Evolutionary conservation across 2,888 invertebrate genomes (phyloP).

Genomic region (Hydroisotoma schaefferi): DNA sequence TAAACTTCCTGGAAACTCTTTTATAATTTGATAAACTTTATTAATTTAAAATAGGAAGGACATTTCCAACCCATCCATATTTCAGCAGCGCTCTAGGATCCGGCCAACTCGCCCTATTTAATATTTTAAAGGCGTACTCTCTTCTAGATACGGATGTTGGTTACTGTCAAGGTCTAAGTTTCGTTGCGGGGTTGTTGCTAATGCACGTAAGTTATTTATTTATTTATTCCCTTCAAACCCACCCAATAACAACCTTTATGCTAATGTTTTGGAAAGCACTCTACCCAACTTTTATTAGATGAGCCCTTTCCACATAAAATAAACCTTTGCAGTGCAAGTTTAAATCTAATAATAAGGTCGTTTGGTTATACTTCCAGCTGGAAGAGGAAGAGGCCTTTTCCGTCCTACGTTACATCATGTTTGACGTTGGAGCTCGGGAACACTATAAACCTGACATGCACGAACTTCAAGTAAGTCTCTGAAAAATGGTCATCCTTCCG

Average conservation of each 20-base stretch:
- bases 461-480: slow-evolving; percentile 70
- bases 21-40: slow-evolving; percentile 14
- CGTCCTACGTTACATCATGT: slow-evolving; percentile 85
- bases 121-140: slow-evolving; percentile 92
- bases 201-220: slow-evolving; percentile 77
- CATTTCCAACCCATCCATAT: slow-evolving; percentile 92
- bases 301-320: not conserved
- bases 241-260: not conserved
- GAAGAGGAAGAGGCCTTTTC: slow-evolving; percentile 87
- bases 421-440: slow-evolving; percentile 76
- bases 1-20: too few relatives aligned
- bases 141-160: slow-evolving; percentile 89
- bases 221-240: not conserved
- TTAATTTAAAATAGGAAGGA: slow-evolving; percentile 66
- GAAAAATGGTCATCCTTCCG: not conserved
- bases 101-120: slow-evolving; percentile 89
- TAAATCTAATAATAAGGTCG: not conserved
- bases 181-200: slow-evolving; percentile 87
- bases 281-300: not conserved
- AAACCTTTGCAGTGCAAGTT: too few relatives aligned
- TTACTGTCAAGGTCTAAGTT: slow-evolving; percentile 94
- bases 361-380: slow-evolving; percentile 62
- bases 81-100: slow-evolving; percentile 87
- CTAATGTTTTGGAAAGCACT: not conserved
- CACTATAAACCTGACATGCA: slow-evolving; percentile 94